Evolutionary conservation across 1,140 invertebrate genomes (phyloP), one percentile per base, ranked within the genome.

Genomic region (Octopus sinensis): DNA sequence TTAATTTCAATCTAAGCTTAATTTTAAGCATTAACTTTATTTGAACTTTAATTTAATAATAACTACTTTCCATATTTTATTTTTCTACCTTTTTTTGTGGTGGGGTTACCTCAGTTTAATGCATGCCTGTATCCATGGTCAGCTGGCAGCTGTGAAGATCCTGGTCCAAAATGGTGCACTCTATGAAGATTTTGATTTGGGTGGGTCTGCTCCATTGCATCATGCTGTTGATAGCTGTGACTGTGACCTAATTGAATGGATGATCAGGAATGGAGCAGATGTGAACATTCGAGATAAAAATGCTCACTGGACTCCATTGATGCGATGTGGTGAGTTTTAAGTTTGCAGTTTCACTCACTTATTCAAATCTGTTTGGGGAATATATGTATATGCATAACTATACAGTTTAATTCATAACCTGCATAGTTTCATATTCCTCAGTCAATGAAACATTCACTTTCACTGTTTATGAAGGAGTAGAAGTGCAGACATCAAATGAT

Each of bases 151-250:
- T 12, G 86, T 88, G 17, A 87, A 89, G 76, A 53, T 86, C 13
- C 82, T 91, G 75, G 79, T 88, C 23, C 53, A 85, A 71, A 56
- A 86, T 79, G 86, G 86, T 5, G 90, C 90, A 0, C 82, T 53
- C 12, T 89, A 88, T 81, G 83, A 85, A 52, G 83, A 86, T n/a
- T 86, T 79, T 83, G 90, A 91, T 80, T 83, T 84, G 23, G 87
- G 88, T n/a, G 90, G 90, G 5, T 89, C 88, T 43, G 84, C 86
- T 4, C 81, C 89, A 12, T 82, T 91, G 13, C 90, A 91, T 79
- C 90, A 88, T 87, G 89, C 89, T 4, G 88, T 89, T 4, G 89
- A 89, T 83, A 86, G 89, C 4, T 84, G 85, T 1, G 86, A 89
- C 82, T 71, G 83, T 3, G 84, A 90, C 13, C 82, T 89, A 52